Evolutionary conservation across 2,113 vertebrate genomes (phyloP), one percentile per base, ranked within the genome.

Genomic region (Ictidomys tridecemlineatus): DNA sequence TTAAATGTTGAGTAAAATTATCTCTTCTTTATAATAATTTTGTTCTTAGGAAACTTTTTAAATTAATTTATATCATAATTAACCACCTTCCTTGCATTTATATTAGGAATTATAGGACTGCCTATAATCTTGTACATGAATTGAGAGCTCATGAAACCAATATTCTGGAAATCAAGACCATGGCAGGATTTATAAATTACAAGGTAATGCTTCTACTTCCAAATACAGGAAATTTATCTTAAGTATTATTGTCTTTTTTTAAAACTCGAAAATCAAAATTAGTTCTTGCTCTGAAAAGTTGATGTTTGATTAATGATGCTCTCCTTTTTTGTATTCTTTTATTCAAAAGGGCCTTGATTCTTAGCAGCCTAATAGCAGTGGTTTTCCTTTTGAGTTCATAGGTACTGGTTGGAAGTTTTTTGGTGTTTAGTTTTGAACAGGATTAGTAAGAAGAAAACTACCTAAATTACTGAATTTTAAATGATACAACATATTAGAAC

Each of bases 121-220:
- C 99, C 0, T 99, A 99, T 98, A 99, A 99, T 96, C 99, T 99
- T 65, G 99, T 99, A 76, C 99, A 99, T 94, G 99, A 99, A 98
- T 98, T 99, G 96, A 98, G 99, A 98, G 99, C 99, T 83, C 99
- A 99, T 96, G 99, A 99, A 98, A 99, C 99, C 97, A 99, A 99
- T 97, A 99, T 99, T 98, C 96, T 99, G 98, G 99, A 99, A 99
- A 99, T 99, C 97, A 99, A 99, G 98, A 99, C 99, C 6, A 99
- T 99, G 99, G 99, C 99, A 98, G 99, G 99, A 98, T 99, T 99
- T 98, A 99, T 99, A 98, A 99, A 99, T 99, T 99, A 99, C 96
- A 99, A 99, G 99, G 99, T 99, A 98, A 99, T 14, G 58, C 2
- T 78, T 37, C 74, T 61, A 4, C 93, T 97, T 80, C 87, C 30